Conservation (phyloP, 2,888 invertebrate species). For the Iphiclides podalirius region DNA sequence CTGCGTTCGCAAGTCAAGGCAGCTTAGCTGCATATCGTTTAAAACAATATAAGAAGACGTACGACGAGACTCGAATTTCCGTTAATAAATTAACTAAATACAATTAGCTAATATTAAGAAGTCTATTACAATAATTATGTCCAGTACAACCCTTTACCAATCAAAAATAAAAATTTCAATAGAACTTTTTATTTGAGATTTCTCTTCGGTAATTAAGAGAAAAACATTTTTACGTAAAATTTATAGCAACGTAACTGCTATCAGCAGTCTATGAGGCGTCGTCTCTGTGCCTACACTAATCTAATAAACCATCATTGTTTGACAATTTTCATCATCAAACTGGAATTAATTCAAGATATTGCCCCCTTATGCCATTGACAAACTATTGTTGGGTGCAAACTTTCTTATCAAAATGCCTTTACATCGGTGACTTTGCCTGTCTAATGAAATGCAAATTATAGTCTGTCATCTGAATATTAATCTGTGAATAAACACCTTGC, state of each 20-base stretch:
- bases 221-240: no score
- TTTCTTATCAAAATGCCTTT: not conserved
- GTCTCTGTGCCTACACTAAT: no score
- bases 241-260: no score
- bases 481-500: slow-evolving; percentile 27
- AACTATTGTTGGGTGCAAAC: slow-evolving; percentile 1
- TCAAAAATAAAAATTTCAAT: no score
- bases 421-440: slow-evolving; percentile 25
- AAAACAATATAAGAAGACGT: not conserved
- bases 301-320: no score
- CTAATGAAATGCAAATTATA: slow-evolving; percentile 32
- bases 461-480: slow-evolving; percentile 35
- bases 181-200: no score
- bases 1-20: slow-evolving; percentile 36
- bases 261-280: no score
- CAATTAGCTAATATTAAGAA: not conserved
- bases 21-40: not conserved
- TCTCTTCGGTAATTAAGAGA: no score
- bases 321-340: not conserved
- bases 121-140: not conserved
- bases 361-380: not conserved
- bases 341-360: not conserved
- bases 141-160: no score
- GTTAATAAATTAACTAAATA: not conserved
- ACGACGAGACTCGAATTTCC: not conserved